A percentile compares a stretch with the other conserved stretches of the same genome.
Evolutionary conservation across 2,113 vertebrate species (phyloP).

Genomic region (Pelobates fuscus): DNA sequence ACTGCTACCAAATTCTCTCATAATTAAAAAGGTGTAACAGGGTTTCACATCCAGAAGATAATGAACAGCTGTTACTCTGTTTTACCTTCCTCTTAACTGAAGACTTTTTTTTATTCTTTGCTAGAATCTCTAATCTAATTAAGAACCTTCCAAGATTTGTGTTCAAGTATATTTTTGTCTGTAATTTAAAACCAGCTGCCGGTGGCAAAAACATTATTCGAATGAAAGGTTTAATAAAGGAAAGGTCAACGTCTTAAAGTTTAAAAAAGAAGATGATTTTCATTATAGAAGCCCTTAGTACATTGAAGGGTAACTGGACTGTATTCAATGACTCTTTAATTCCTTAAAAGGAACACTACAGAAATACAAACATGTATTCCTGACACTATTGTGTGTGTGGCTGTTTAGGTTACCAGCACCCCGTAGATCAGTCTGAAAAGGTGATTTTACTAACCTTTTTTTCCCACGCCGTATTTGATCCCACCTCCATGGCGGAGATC

Average conservation of each 20-base stretch:
- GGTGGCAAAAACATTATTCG: slow-evolving; percentile 24
- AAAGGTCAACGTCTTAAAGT: slow-evolving; percentile 19
- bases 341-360: too few relatives aligned
- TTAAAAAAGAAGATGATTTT: slow-evolving; percentile 19
- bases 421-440: too few relatives aligned
- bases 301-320: too few relatives aligned
- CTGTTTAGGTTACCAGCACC: too few relatives aligned
- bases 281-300: slow-evolving; percentile 16
- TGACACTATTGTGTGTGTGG: too few relatives aligned
- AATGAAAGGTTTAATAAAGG: slow-evolving; percentile 2
- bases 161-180: slow-evolving; percentile 36
- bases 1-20: slow-evolving; percentile 10
- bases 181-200: slow-evolving; percentile 16
- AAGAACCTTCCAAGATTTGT: slow-evolving; percentile 12
- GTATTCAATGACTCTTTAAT: too few relatives aligned
- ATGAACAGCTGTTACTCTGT: slow-evolving; percentile 38
- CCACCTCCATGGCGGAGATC: too few relatives aligned
- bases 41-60: slow-evolving; percentile 10
- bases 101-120: slow-evolving; percentile 2
- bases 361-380: too few relatives aligned
- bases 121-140: slow-evolving; percentile 35
- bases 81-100: slow-evolving; percentile 23
- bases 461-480: too few relatives aligned
- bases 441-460: too few relatives aligned
- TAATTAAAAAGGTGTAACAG: slow-evolving; percentile 43